Base-by-base conservation (phyloP, 2,113 vertebrate genomes). In the Oophaga pumilio region DNA sequence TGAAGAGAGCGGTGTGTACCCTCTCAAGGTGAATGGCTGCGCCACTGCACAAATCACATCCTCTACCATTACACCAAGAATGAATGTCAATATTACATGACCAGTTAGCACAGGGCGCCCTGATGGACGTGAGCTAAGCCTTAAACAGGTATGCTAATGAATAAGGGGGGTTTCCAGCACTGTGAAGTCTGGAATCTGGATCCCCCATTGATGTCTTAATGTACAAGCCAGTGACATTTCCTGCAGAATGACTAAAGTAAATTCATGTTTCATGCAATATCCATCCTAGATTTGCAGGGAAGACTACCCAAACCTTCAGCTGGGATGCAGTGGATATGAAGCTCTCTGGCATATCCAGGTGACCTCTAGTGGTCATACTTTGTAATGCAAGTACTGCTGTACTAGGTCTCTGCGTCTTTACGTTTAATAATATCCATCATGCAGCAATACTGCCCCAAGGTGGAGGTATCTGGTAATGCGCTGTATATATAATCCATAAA, bases 321-420 rank as follows among this genome's bases (percentile, higher is more conserved):
- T 12, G 6, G 53, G 20, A 14, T 79, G 24, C 15, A 24, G 3
- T 17, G 24, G 24, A 28, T 1, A 59, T 59, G 53, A 24, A 24
- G 53, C 56, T 59, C 3, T 22, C 3, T 11, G 10, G 2, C 10
- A 24, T 43, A 7, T 24, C 12, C 18, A 49, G 50, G 15, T 60
- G 83, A 28, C 83, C 69, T 85, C 83, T 85, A 52, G 68, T 85
- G 83, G 83, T 24, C 53, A 69, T 18, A 33, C 14, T 17, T 15
- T 13, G 52, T 20, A 56, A 22, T 26, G 20, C 33, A 50, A 3
- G 12, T 17, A 22, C 13, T 28, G 26, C 22, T 66, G 62, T 2
- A 66, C 22, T 24, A 66, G 20, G 22, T 7, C 33, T 43, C 33
- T 43, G 3, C 5, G 33, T 43, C 33, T 43, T 43, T 43, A 43